These are phyloP conservation scores for Quadroppia sp. DNA, from an alignment of 2,888 invertebrate species.

Conservation along the genomic window DNA sequence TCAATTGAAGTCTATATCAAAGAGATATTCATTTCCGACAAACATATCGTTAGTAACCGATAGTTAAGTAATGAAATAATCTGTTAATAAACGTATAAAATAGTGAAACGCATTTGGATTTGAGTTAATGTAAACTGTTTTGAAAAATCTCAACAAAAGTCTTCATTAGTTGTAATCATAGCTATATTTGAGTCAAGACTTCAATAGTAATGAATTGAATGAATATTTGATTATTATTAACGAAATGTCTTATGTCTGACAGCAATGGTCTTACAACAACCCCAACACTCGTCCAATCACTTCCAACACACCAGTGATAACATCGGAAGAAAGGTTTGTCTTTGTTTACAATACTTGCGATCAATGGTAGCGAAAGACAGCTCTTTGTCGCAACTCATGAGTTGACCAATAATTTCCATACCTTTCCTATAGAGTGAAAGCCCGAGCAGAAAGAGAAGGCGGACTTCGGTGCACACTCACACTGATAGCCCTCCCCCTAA, in stretches of 20 bases:
- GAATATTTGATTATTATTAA: no score
- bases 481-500: constrained; percentile 18
- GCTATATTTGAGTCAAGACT: no score
- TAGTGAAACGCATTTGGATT: constrained; percentile 29
- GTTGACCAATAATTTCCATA: no score
- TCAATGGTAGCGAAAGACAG: no score
- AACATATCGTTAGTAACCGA: constrained; percentile 30
- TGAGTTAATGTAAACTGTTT: no score
- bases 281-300: constrained; percentile 15
- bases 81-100: neutral
- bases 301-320: constrained; percentile 33
- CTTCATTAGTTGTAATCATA: no score
- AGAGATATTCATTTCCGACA: constrained; percentile 29
- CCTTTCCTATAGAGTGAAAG: constrained; percentile 26
- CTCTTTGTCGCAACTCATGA: no score
- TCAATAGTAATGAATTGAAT: no score
- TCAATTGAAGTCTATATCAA: constrained; percentile 10
- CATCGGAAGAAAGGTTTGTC: constrained; percentile 37
- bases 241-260: no score
- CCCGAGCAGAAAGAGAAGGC: constrained; percentile 28
- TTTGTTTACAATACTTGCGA: no score
- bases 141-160: neutral
- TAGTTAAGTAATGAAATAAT: constrained; percentile 25
- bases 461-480: constrained; percentile 12
- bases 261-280: constrained; percentile 30